phyloP scores from a whole-genome alignment of 1,140 invertebrate species.

The Atopsyche davidsoni region DNA sequence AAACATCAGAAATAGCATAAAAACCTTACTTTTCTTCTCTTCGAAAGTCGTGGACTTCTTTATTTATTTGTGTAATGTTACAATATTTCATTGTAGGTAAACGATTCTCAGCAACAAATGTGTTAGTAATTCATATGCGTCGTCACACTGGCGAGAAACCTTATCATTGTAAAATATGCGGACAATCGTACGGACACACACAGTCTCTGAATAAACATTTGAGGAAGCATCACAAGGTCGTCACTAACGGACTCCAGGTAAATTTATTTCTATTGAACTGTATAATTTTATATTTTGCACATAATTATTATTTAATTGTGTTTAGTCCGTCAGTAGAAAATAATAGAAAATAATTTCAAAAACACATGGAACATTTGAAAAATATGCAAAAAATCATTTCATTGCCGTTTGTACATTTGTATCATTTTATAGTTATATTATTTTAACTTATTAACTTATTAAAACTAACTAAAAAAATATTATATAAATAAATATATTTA shows the following conservation, averaged over 20 bases:
- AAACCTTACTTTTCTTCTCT: too few relatives aligned
- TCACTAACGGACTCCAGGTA: slow-evolving; percentile 22
- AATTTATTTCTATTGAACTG: not conserved
- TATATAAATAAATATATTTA: too few relatives aligned
- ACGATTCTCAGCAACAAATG: slow-evolving; percentile 27
- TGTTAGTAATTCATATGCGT: slow-evolving; percentile 47
- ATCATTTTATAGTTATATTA: not conserved
- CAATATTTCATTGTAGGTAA: slow-evolving; percentile 14
- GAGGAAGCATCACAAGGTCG: slow-evolving; percentile 31
- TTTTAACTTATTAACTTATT: too few relatives aligned
- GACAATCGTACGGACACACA: slow-evolving; percentile 42
- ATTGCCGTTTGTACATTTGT: not conserved
- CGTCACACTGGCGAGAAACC: slow-evolving; percentile 55
- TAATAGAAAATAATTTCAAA: too few relatives aligned
- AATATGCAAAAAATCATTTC: too few relatives aligned
- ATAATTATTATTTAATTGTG: too few relatives aligned
- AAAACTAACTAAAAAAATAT: too few relatives aligned
- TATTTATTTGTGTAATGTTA: too few relatives aligned
- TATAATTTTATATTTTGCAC: not conserved
- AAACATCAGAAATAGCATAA: too few relatives aligned
- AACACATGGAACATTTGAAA: too few relatives aligned
- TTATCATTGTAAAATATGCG: slow-evolving; percentile 53
- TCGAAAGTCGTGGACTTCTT: too few relatives aligned
- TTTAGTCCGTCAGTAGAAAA: too few relatives aligned
- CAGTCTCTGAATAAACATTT: slow-evolving; percentile 39